Percentiles rank a stretch among this genome's conserved stretches.
Evolutionary conservation across 2,797 vertebrate species (phyloP).

Genomic region (Gobio occitaniae): DNA sequence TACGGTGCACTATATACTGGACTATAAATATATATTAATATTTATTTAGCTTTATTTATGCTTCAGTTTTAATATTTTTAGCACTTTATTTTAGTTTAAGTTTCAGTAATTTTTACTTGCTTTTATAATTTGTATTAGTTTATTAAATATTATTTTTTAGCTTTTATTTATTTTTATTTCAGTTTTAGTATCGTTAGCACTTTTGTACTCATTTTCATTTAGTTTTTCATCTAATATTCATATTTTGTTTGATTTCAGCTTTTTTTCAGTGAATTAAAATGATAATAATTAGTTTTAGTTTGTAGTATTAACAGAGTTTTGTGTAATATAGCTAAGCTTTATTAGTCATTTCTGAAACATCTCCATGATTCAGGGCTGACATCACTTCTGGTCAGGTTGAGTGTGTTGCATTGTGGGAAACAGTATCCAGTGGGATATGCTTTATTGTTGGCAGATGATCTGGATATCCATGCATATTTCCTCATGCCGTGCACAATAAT

Average conservation of each 20-base stretch:
- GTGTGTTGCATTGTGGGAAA: background rate
- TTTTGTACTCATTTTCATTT: background rate
- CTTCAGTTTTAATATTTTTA: no score
- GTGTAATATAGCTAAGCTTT: background rate
- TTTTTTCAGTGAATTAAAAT: background rate
- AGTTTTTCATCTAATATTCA: no score
- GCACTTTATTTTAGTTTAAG: background rate
- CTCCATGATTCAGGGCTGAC: background rate
- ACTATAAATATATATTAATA: no score
- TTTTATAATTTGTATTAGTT: background rate
- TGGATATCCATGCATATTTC: background rate
- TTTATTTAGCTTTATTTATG: no score
- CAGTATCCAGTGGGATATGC: background rate
- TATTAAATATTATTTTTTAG: background rate
- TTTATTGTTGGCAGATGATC: background rate
- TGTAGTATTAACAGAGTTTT: background rate
- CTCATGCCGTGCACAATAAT: background rate
- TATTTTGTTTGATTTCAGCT: no score
- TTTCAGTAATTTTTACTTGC: background rate
- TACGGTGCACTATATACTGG: no score
- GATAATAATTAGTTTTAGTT: background rate
- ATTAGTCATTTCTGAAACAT: background rate
- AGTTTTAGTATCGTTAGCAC: background rate
- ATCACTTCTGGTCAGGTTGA: background rate
- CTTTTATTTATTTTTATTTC: background rate